Evolutionary conservation across 2,113 vertebrate species (phyloP), one percentile per base, ranked within the genome.

Genomic region (Phalacrocorax aristotelis): DNA sequence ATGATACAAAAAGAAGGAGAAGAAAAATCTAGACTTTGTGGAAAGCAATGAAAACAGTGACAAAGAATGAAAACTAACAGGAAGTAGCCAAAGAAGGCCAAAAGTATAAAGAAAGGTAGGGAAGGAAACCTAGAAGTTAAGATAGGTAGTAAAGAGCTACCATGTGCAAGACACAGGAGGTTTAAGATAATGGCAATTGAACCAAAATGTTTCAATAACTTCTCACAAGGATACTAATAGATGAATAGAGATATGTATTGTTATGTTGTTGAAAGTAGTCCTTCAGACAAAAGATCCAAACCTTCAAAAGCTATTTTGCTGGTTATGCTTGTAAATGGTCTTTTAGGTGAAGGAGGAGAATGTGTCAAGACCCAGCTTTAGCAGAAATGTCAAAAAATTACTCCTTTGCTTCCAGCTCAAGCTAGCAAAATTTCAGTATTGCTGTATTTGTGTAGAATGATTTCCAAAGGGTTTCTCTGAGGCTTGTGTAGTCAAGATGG

Each of bases 101-200:
- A 81, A 87, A 71, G 11, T 25, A 9, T 54, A 76, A 49, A 57
- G 29, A 75, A 80, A 89, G 7, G 2, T 27, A 32, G 11, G 30
- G 19, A 77, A 69, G 15, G 5, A 49, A 86, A 60, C 1, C 0
- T 7, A 20, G 21, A 58, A 66, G 2, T 34, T 82, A 81, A 58
- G 6, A 20, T 3, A n/a, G 3, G 12, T 74, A 44, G 40, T 44
- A 92, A 78, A 19, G 7, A 93, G 10, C 21, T 66, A 72, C 36
- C 4, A 25, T n/a, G 27, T 86, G 36, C 22, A 62, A 74, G 48
- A 36, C 3, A 21, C 0, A 0, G 9, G 9, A 38, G 10, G 3
- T 60, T 81, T 70, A 66, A 71, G 86, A 52, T 81, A 51, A 62
- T 32, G 20, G 20, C 9, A 71, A 6, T 40, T 55, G 11, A 79